Evolutionary conservation across 2,888 invertebrate species (phyloP).

Genomic region (Drosophila formosana): DNA sequence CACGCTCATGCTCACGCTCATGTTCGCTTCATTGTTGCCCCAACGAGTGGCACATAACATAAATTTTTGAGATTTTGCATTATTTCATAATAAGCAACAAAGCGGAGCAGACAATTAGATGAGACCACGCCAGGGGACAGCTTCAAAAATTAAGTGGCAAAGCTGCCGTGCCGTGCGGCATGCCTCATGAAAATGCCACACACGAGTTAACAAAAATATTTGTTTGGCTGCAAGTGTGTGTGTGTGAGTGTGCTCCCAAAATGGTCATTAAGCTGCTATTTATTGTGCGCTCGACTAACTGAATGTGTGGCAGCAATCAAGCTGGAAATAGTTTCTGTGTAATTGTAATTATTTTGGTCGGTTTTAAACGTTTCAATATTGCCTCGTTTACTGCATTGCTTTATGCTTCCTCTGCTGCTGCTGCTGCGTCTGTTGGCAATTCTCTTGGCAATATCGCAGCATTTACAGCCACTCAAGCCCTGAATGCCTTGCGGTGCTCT

Average conservation of each 20-base stretch:
- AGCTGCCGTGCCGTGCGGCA: slow-evolving; percentile 42
- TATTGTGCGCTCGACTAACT: slow-evolving; percentile 22
- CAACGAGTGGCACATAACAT: slow-evolving; percentile 36
- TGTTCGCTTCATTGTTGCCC: slow-evolving; percentile 2
- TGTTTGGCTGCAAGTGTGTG: neutral
- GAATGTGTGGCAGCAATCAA: slow-evolving; percentile 34
- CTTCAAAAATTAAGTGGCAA: slow-evolving; percentile 70
- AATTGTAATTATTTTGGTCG: slow-evolving; percentile 63
- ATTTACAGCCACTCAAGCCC: slow-evolving; percentile 72
- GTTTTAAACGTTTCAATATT: slow-evolving; percentile 60
- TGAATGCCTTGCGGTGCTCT: slow-evolving; percentile 66
- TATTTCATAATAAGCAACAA: slow-evolving; percentile 67
- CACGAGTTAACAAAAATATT: neutral
- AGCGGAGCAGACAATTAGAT: slow-evolving; percentile 67
- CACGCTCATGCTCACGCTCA: too few species aligned
- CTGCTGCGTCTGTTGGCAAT: slow-evolving; percentile 27
- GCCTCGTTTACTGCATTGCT: slow-evolving; percentile 32
- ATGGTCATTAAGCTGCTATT: slow-evolving; percentile 66
- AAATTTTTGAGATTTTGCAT: slow-evolving; percentile 65
- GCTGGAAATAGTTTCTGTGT: slow-evolving; percentile 54
- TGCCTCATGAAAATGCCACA: slow-evolving; percentile 9
- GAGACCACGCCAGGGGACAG: slow-evolving; percentile 58
- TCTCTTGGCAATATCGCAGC: slow-evolving; percentile 49
- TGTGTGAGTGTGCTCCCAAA: slow-evolving; percentile 45
- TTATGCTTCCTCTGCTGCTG: slow-evolving; percentile 40